Evolutionary conservation across 2,888 invertebrate genomes (phyloP).

Genomic region (Taenaris catops): DNA sequence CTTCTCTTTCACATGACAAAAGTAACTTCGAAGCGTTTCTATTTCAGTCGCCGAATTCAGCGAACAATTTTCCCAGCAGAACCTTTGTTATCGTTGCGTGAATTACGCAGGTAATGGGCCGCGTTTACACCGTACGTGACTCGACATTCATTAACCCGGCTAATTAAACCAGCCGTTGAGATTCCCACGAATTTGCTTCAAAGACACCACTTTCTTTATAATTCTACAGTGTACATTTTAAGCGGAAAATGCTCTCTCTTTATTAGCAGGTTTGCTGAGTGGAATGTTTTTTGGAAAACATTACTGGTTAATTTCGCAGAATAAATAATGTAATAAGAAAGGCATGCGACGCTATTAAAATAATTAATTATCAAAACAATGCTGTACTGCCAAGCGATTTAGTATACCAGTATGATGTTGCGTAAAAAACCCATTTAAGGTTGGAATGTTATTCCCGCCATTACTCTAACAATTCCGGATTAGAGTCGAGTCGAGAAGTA

Average conservation of each 20-base stretch:
- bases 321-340: too few species aligned
- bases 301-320: background rate
- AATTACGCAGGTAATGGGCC: slow-evolving; percentile 71
- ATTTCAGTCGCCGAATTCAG: slow-evolving; percentile 19
- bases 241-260: slow-evolving; percentile 15
- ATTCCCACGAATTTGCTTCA: slow-evolving; percentile 29
- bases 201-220: slow-evolving; percentile 27
- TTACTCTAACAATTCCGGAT: too few species aligned
- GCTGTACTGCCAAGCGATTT: too few species aligned
- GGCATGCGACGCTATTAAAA: too few species aligned
- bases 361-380: too few species aligned
- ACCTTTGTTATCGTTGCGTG: slow-evolving; percentile 66
- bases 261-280: background rate
- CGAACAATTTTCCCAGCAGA: slow-evolving; percentile 17
- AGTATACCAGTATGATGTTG: too few species aligned
- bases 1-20: slow-evolving; percentile 11
- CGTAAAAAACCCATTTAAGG: too few species aligned
- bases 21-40: slow-evolving; percentile 11
- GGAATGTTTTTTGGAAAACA: background rate
- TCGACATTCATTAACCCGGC: slow-evolving; percentile 70
- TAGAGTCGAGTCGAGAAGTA: too few species aligned
- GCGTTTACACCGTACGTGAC: slow-evolving; percentile 71
- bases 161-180: slow-evolving; percentile 61
- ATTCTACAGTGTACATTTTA: slow-evolving; percentile 27
- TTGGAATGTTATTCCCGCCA: too few species aligned